These are phyloP conservation scores for Anguilla megastoma DNA, from an alignment of 2,797 vertebrate genomes.

Conservation along the genomic window DNA sequence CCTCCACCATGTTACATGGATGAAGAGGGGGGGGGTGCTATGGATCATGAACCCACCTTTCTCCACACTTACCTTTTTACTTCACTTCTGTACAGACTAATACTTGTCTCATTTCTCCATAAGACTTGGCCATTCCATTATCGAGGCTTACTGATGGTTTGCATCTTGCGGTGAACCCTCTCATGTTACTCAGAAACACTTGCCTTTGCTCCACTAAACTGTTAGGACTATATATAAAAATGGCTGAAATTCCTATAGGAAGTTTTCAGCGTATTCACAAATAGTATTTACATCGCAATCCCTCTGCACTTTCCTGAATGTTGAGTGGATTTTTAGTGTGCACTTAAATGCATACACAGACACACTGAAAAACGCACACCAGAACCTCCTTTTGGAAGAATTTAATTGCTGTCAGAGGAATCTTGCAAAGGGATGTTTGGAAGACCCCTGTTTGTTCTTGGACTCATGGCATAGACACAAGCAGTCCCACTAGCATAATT, in stretches of 20 bases:
- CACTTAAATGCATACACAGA: conserved; percentile 36
- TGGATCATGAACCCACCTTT: neutral
- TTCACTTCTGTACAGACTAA: no score
- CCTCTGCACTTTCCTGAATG: conserved; percentile 47
- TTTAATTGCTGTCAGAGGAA: conserved; percentile 67
- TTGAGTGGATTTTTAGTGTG: conserved; percentile 59
- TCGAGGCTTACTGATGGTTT: neutral
- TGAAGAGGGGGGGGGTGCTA: no score
- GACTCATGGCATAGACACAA: conserved; percentile 46
- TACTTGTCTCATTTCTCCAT: neutral
- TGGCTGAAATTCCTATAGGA: no score
- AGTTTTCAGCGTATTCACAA: conserved; percentile 53
- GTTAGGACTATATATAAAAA: neutral
- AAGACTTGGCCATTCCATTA: neutral
- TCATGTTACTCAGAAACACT: neutral
- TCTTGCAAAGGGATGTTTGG: conserved; percentile 51
- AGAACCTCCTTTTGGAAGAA: conserved; percentile 50
- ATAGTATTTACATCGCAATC: conserved; percentile 63
- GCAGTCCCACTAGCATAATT: conserved; percentile 67
- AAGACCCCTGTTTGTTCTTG: conserved; percentile 31
- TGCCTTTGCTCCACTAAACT: neutral
- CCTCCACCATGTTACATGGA: no score
- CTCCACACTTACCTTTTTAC: neutral
- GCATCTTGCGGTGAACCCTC: neutral
- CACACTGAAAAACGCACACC: neutral